Evolutionary conservation across 1,140 invertebrate genomes (phyloP).

Genomic region (Pseudachorutes palmiensis): DNA sequence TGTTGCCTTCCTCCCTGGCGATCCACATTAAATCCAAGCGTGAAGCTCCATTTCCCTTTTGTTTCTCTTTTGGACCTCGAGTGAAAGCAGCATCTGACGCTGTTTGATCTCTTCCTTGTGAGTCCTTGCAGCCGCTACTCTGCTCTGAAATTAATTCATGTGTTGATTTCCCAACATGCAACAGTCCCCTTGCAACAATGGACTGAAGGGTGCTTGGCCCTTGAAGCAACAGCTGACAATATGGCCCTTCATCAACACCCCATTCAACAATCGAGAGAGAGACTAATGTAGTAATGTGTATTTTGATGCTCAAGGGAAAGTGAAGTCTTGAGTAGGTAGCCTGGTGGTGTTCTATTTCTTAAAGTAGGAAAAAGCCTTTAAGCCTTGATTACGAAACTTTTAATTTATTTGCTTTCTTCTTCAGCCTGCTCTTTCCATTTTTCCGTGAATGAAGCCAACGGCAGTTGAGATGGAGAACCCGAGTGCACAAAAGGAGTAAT

Average conservation of each 20-base stretch:
- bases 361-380: constrained; percentile 17
- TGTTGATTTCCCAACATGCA: constrained; percentile 8
- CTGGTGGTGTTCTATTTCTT: no score
- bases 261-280: neutral
- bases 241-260: neutral
- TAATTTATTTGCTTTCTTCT: constrained; percentile 9
- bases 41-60: no score
- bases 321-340: neutral
- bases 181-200: neutral
- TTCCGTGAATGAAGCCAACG: constrained; percentile 5
- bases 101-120: neutral
- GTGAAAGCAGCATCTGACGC: no score
- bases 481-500: neutral
- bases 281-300: neutral
- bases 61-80: no score
- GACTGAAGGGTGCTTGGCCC: neutral
- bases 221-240: constrained; percentile 8
- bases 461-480: neutral
- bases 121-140: neutral
- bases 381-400: constrained; percentile 15
- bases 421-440: neutral
- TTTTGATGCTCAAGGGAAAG: neutral
- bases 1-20: no score
- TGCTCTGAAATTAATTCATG: constrained; percentile 7
- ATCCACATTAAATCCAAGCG: no score